Base-by-base conservation (phyloP, 2,113 vertebrate genomes). In the Argyrosomus japonicus region DNA sequence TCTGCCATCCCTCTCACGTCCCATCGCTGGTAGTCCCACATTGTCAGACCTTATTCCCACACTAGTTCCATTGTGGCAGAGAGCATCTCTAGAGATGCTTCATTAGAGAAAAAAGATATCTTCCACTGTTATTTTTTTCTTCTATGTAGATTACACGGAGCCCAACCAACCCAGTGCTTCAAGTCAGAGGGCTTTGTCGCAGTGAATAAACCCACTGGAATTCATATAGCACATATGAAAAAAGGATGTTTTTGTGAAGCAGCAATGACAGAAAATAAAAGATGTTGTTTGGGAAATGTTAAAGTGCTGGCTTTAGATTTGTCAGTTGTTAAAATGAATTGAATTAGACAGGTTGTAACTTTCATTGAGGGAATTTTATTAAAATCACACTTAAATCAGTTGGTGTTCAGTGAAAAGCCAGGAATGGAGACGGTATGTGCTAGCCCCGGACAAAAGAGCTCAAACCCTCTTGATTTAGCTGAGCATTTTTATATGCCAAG, bases 21-120 rank as follows among this genome's bases (percentile, higher is more conserved):
- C 51, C 56, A 61, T 71, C 67, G 81, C 45, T 13, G 57, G 74
- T 81, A 60, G 74, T 78, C 67, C 89, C 72, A 87, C 60, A 82
- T 68, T 86, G 83, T 87, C 73, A 88, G 79, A 82, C 75, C 68
- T 79, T 80, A 72, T 90, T 87, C 84, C 54, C 83, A 68, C 63
- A 63, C 57, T 50, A 61, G 82, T 77, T 77, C 54, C 17, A 14
- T 57, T 9, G 15, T 40, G 43, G 21, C 72, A 83, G 54, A 82
- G 67, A 71, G 29, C 68, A 51, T 80, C 79, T 75, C 70, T 43
- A 15, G 68, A 82, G 78, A 80, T 57, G 71, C 50, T 84, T 83
- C 77, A 83, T 87, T 84, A 77, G 11, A 79, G 68, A 25, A 23
- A 23, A 88, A 84, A 84, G n/a, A 81, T 47, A 82, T 84, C 48